A percentile compares a stretch with the other conserved stretches of the same genome.
phyloP scores from a whole-genome alignment of 2,113 vertebrate species.

The Anhinga rufa region DNA sequence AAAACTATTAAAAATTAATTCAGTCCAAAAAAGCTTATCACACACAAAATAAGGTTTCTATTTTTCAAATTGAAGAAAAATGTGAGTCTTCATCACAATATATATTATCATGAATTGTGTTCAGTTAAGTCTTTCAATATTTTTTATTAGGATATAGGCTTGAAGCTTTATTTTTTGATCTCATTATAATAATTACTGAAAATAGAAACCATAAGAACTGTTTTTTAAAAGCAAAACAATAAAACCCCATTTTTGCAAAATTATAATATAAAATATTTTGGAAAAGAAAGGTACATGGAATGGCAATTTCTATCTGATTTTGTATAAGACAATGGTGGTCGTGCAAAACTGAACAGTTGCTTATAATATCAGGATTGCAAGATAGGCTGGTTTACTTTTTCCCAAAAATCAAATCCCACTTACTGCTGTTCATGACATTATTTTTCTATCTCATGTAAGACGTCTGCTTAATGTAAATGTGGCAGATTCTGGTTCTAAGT shows the following conservation, averaged over 20 bases:
- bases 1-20: neutral
- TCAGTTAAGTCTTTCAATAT: neutral
- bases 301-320: neutral
- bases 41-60: accelerated
- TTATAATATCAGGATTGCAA: neutral
- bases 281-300: neutral
- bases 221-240: neutral
- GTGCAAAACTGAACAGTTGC: neutral
- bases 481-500: neutral
- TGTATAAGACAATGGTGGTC: neutral
- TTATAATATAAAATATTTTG: neutral
- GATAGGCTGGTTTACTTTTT: neutral
- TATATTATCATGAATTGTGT: neutral
- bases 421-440: neutral
- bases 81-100: neutral
- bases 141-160: neutral
- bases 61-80: neutral
- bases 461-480: neutral
- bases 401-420: neutral
- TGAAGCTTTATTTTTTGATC: neutral
- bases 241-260: neutral
- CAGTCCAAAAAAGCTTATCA: neutral
- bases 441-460: neutral
- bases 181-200: neutral
- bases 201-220: neutral